Evolutionary conservation across 2,113 vertebrate species (phyloP), one percentile per base, ranked within the genome.

Genomic region (Callorhinus ursinus): DNA sequence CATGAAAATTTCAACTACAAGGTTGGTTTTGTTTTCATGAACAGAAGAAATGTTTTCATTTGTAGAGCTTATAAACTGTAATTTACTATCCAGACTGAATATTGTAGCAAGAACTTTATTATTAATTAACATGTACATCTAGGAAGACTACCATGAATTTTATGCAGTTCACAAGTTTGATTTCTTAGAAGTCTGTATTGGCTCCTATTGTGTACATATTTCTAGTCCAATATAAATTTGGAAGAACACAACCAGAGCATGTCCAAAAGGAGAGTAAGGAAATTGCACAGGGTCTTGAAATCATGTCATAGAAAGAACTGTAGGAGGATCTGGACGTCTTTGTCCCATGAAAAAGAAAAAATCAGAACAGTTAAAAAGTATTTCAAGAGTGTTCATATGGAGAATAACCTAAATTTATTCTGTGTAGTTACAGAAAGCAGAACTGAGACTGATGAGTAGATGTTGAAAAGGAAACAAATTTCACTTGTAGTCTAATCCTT

Each of bases 391-490:
- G 67, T 46, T 84, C 24, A 49, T 79, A 42, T 53, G 28, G 49
- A 18, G 90, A 92, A 83, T 19, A 93, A 71, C 13, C 85, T 87
- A 91, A 88, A 81, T 95, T 89, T 90, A 65, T 89, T 93, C n/a
- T 77, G 12, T 71, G 12, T 55, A 77, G 42, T 72, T 85, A 33
- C 65, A 77, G 76, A 89, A 76, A 82, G 28, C 26, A 81, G 46
- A 90, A 77, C 72, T 67, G 86, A 90, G 39, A 90, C 24, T 57
- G 61, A 2, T 21, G 11, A 93, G 28, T 90, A 79, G 36, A 77
- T 87, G 22, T 74, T 83, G 42, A 89, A 82, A 95, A 55, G 21
- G 14, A 74, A 92, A 5, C 42, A 67, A 69, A 36, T 46, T 88
- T 95, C 53, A 61, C 74, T 79, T 97, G 55, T 83, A 81, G 7